These are phyloP conservation scores for Drosophila aff. DNA, from an alignment of 1,140 invertebrate species.

Conservation along the genomic window DNA sequence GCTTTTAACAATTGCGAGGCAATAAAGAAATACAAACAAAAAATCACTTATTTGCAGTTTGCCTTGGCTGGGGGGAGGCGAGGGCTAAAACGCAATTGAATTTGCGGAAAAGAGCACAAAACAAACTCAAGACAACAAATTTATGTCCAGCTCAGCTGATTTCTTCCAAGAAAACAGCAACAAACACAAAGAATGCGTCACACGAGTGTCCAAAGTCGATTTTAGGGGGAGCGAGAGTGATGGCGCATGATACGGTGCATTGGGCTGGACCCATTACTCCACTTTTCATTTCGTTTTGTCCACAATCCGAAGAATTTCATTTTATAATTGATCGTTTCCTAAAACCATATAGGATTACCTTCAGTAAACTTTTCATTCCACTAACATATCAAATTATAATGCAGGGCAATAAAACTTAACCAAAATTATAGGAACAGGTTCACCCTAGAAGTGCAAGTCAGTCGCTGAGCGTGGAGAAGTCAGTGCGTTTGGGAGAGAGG, in stretches of 20 bases:
- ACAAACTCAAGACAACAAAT: conserved; percentile 20
- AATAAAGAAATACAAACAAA: conserved; percentile 15
- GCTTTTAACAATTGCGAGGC: conserved; percentile 25
- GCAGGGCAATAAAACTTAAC: not conserved
- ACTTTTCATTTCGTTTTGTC: not conserved
- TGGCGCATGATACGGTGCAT: not conserved
- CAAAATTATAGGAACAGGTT: not conserved
- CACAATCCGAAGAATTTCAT: not conserved
- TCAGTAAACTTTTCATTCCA: not conserved
- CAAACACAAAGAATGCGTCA: conserved; percentile 44
- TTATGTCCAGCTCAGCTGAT: conserved; percentile 53
- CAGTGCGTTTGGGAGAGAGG: conserved; percentile 8
- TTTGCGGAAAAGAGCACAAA: conserved; percentile 19
- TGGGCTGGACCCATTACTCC: conserved; percentile 4
- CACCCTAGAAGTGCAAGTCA: conserved; percentile 7
- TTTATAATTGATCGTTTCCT: not conserved
- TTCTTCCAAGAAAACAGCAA: conserved; percentile 20
- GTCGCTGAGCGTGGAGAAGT: conserved; percentile 1
- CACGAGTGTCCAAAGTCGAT: conserved; percentile 34
- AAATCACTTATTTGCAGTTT: conserved; percentile 2
- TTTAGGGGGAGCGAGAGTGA: conserved; percentile 1
- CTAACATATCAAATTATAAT: not conserved
- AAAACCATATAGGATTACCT: not conserved
- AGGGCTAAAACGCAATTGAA: conserved; percentile 40
- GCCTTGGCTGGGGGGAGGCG: conserved; percentile 4